A percentile compares a stretch with the other conserved stretches of the same genome.
These are phyloP conservation scores for Halcyon chelicuti DNA, from an alignment of 2,797 vertebrate species.

Conservation along the genomic window DNA sequence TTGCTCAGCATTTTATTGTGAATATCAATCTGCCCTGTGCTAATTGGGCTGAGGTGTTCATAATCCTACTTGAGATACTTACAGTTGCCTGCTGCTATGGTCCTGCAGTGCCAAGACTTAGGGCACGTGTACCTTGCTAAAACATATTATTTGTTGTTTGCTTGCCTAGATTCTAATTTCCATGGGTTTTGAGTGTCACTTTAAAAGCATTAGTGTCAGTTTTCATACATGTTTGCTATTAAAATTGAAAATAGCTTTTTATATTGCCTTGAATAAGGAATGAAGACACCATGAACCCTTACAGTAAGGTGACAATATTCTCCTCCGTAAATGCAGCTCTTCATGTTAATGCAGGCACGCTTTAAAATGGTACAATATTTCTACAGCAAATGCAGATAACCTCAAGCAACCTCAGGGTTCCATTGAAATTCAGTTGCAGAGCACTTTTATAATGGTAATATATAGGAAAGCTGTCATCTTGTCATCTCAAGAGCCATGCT, in stretches of 20 bases:
- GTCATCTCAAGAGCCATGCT: background rate
- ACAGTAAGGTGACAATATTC: background rate
- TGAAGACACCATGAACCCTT: background rate
- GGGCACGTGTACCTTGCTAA: background rate
- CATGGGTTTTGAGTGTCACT: background rate
- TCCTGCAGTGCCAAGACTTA: background rate
- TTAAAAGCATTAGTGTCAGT: background rate
- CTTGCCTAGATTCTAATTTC: background rate
- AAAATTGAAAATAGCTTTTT: background rate
- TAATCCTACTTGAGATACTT: no score
- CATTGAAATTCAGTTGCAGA: background rate
- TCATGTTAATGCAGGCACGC: background rate
- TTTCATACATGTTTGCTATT: background rate
- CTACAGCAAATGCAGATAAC: background rate
- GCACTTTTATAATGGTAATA: background rate
- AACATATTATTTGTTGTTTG: background rate
- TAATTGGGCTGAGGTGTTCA: background rate
- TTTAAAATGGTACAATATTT: background rate
- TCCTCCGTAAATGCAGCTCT: background rate
- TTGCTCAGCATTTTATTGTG: background rate
- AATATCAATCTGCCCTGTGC: background rate
- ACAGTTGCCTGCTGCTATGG: background rate
- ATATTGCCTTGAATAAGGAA: background rate
- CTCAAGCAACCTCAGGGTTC: background rate
- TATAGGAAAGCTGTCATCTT: background rate